Conservation (phyloP, 2,113 vertebrate species). For the Leucoraja erinaceus region DNA sequence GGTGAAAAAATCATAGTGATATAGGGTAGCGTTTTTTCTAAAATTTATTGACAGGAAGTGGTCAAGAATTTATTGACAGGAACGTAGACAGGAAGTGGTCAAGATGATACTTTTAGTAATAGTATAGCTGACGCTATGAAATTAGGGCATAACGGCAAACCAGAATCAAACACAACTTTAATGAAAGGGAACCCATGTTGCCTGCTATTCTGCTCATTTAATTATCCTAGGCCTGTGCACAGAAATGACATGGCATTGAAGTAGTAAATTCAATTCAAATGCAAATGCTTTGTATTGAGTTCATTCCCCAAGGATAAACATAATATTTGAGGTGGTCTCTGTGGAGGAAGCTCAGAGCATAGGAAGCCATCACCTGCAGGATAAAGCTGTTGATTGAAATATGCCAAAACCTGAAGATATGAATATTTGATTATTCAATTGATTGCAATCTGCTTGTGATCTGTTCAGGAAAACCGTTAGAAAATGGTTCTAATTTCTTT, state of each 20-base stretch:
- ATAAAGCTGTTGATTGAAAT: conserved; percentile 23
- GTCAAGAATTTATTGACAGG: no score
- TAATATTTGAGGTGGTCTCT: conserved; percentile 19
- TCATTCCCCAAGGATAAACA: neutral
- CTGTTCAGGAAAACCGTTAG: neutral
- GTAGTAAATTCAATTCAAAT: conserved; percentile 31
- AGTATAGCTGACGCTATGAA: neutral
- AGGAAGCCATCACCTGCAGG: neutral
- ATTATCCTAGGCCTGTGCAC: neutral
- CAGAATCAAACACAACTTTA: neutral
- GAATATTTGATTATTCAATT: conserved; percentile 1
- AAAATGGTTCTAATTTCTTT: neutral
- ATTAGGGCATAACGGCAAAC: neutral
- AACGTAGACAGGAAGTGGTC: no score
- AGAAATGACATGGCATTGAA: neutral
- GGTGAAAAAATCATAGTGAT: no score
- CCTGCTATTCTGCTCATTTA: neutral
- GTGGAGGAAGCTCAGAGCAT: neutral
- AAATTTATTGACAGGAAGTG: no score
- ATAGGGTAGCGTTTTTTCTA: no score
- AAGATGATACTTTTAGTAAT: no score
- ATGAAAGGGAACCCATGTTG: neutral
- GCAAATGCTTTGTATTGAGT: conserved; percentile 6
- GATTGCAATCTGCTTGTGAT: conserved; percentile 3
- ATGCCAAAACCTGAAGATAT: neutral